Percentiles rank a stretch among this genome's conserved stretches.
phyloP scores from a whole-genome alignment of 2,888 invertebrate species.

The Lithophane socia region DNA sequence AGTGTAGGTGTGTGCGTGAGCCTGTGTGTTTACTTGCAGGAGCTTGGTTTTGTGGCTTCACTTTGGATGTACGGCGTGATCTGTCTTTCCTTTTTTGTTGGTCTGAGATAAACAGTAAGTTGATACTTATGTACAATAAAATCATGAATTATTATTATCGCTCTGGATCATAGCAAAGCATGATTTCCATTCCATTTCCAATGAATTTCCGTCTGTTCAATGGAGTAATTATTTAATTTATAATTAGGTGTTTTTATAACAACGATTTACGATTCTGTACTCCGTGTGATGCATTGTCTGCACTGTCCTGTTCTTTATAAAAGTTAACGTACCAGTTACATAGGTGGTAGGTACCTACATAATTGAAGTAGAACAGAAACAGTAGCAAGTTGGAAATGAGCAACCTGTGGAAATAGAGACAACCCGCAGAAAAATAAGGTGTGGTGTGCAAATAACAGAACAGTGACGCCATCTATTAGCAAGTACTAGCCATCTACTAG shows the following conservation, averaged over 20 bases:
- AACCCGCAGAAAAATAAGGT: not conserved
- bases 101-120: not conserved
- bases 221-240: too few relatives aligned
- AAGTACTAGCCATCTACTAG: not conserved
- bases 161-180: not conserved
- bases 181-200: too few relatives aligned
- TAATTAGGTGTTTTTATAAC: not conserved
- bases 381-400: not conserved
- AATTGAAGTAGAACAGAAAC: not conserved
- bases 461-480: conserved; percentile 1
- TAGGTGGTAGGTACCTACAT: not conserved
- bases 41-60: too few relatives aligned
- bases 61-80: too few relatives aligned
- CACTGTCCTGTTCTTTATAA: not conserved
- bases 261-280: not conserved
- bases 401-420: not conserved
- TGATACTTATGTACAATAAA: not conserved
- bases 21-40: too few relatives aligned
- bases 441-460: not conserved
- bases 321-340: not conserved
- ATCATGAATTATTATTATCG: not conserved
- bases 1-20: too few relatives aligned
- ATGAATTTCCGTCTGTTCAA: not conserved
- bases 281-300: not conserved
- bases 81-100: too few relatives aligned